Base-by-base conservation (phyloP, 2,113 vertebrate genomes). In the Osmerus mordax region DNA sequence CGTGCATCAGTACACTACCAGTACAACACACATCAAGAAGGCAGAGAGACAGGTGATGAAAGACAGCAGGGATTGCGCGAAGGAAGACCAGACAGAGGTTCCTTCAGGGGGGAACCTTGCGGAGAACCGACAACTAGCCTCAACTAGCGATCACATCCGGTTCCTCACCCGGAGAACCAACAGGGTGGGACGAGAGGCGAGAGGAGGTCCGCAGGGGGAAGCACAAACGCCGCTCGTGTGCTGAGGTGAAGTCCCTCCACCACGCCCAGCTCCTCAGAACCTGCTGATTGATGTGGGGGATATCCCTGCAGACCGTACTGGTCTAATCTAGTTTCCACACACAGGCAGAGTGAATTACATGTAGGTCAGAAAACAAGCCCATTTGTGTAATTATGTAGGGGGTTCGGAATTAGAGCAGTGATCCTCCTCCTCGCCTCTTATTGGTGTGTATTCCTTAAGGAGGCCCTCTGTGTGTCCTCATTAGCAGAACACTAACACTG, bases 401-500 rank as follows among this genome's bases (percentile, higher is more conserved):
- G 73, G 71, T 73, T 82, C 71, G 59, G 75, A 82, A 76, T 72
- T 75, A 64, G 65, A 75, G 67, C 15, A 75, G 67, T 71, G 51
- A 69, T 76, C 56, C 52, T 70, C 56, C 61, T 28, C 3, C 28
- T 29, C 65, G 29, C 63, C 56, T 76, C 77, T 67, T 76, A 79
- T 70, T 76, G 78, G 84, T 72, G 77, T 59, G 75, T 76, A 72
- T 74, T 80, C 81, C 84, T 74, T 41, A 12, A 78, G 81, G 79
- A 76, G 74, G 74, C 78, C 68, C 66, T 18, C 58, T 64, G 72
- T 64, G 71, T 67, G 36, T 81, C 67, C 87, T 89, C 86, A 88
- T 92, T 90, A 90, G 85, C 59, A 86, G 80, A 81, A 84, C 84
- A 69, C 83, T 85, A 89, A 79, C 67, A n/a, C 75, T 60, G 55